phyloP scores from a whole-genome alignment of 2,888 invertebrate species.

The Myopa testacea region DNA sequence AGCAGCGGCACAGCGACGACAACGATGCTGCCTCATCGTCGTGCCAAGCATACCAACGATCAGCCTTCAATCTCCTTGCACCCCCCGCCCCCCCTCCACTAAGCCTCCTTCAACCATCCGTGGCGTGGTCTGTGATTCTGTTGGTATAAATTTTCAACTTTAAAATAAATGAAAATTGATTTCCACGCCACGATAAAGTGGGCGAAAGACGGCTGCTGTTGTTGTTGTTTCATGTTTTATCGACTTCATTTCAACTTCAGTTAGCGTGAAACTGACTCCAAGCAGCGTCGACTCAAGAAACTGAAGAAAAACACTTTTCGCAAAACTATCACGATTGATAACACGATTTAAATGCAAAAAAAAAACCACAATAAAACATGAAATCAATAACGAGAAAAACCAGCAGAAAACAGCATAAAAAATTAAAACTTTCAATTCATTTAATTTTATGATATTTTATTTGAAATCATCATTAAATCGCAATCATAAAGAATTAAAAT shows the following conservation, averaged over 20 bases:
- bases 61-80: not conserved
- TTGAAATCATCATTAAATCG: too few relatives aligned
- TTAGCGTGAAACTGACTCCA: not conserved
- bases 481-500: too few relatives aligned
- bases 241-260: slow-evolving; percentile 13
- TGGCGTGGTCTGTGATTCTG: slow-evolving; percentile 26
- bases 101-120: not conserved
- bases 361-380: too few relatives aligned
- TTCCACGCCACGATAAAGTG: slow-evolving; percentile 42
- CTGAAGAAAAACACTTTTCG: not conserved
- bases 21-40: not conserved
- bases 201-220: slow-evolving; percentile 33
- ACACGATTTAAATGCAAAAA: too few relatives aligned
- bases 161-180: slow-evolving; percentile 40
- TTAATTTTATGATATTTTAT: too few relatives aligned
- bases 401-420: too few relatives aligned
- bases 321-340: too few relatives aligned
- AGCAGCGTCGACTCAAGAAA: not conserved
- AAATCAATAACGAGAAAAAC: too few relatives aligned
- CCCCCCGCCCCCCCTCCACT: not conserved
- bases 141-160: slow-evolving; percentile 40
- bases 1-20: slow-evolving; percentile 2
- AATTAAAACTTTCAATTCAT: too few relatives aligned
- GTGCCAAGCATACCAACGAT: not conserved
- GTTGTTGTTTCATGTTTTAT: slow-evolving; percentile 32